Base-by-base conservation (phyloP, 2,797 vertebrate genomes). In the Pseudochirops cupreus region DNA sequence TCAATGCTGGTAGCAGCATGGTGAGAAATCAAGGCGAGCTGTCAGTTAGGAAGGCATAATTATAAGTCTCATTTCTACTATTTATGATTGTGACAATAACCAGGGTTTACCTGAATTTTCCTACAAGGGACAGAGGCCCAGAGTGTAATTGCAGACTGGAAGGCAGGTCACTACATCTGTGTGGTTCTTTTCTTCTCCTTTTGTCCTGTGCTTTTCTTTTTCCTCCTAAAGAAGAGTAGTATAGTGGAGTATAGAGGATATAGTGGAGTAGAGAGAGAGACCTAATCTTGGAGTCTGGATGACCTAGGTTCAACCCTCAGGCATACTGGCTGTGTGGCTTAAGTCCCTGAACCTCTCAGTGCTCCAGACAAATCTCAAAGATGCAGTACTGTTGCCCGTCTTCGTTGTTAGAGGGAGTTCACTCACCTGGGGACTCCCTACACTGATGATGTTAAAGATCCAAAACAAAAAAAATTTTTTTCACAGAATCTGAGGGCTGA, bases 1-100 rank as follows among this genome's bases (percentile, higher is more conserved):
- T 91, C 0, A 21, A 90, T 91, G 95, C 95, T 94, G 39, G 52
- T 91, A 92, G 91, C 67, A 87, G 92, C 95, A 92, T 93, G 6
- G 95, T n/a, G 90, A 97, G 96, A 92, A 96, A 94, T 58, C 96
- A 96, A 96, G 95, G 94, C 91, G 96, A 97, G 96, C 93, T 98
- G 97, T 98, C 97, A 97, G 95, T 90, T 95, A 97, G 97, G 94
- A 91, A 95, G 93, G 90, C 87, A 96, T 98, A 97, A 97, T 97
- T 97, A 96, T 92, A 97, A 98, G 95, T 95, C 96, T 98, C 94
- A 96, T 94, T 97, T 97, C 93, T 89, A 95, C 92, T 97, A 92
- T 94, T 97, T 97, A 94, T 93, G 97, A 97, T 94, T 67, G 89
- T 94, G 96, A 97, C 95, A 96, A 91, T 94, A 95, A 93, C 94